Base-by-base conservation (phyloP, 2,888 invertebrate species). In the Stomorhina lunata region DNA sequence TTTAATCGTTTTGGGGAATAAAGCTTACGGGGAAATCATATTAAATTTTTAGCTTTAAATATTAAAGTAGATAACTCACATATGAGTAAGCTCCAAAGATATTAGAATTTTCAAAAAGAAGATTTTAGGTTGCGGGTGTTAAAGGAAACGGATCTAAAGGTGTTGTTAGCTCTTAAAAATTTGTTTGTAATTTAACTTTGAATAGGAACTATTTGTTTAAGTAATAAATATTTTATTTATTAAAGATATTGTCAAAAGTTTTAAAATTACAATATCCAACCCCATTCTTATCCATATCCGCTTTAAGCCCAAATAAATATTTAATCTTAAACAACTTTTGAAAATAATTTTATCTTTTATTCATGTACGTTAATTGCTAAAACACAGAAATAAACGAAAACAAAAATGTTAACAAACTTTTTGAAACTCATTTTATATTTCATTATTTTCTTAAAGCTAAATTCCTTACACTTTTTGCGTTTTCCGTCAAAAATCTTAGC, bases 341-440 rank as follows among this genome's bases (percentile, higher is more conserved):
- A 12, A 63, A 68, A 81, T 55, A 68, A 37, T 61, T 68, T 77
- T 50, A 73, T 78, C 22, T 75, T 75, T 73, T 78, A 78, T 81
- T 73, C 69, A 78, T 65, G 73, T 59, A 78, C 40, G 17, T 57
- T 75, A 81, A 78, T 75, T 78, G 78, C 10, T 68, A 68, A 55
- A 55, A 57, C 20, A 55, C 25, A 61, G 17, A 63, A 22, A n/a
- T 29, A 2, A 22, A 10, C 17, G 34, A 43, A 40, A 22, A 66
- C 34, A 55, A 69, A 27, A 4, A 17, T 15, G 40, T 17, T 63
- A 66, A 63, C 4, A 50, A 68, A 55, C 27, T 63, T 55, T 17
- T 9, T 5, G 6, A 32, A 55, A 57, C 15, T 72, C 43, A 43
- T 50, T 63, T 61, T 22, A n/a, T n/a, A n/a, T n/a, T n/a, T n/a